A percentile compares a stretch with the other conserved stretches of the same genome.
These are phyloP conservation scores for Adelges cooleyi DNA, from an alignment of 1,140 invertebrate genomes.

Conservation along the genomic window DNA sequence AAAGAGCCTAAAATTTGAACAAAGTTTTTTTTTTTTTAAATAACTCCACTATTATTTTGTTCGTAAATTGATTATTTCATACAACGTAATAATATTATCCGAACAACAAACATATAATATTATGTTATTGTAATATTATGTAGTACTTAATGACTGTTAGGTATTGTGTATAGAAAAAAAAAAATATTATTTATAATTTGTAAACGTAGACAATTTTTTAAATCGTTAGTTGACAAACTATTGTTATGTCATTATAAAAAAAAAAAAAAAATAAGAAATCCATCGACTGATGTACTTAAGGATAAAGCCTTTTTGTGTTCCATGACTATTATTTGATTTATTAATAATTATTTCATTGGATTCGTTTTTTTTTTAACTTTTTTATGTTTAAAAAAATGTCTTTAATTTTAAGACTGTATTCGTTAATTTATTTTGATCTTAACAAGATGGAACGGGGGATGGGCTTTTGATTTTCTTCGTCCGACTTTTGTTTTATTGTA, in stretches of 20 bases:
- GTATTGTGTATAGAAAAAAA: conserved; percentile 7
- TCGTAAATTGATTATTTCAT: no score
- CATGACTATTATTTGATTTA: background rate
- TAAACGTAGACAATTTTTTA: conserved; percentile 20
- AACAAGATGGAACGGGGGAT: background rate
- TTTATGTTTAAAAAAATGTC: conserved; percentile 3
- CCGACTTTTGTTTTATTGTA: background rate
- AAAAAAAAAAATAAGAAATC: no score
- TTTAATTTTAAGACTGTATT: background rate
- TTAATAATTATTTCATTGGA: background rate
- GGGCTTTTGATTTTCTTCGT: conserved; percentile 2
- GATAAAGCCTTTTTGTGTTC: conserved; percentile 27
- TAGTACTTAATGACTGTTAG: no score
- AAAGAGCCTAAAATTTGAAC: no score
- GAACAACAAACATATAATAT: no score
- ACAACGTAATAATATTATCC: no score
- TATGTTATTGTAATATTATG: no score
- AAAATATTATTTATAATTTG: background rate
- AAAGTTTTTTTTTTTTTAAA: no score
- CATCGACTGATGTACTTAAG: conserved; percentile 27
- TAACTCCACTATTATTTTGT: no score
- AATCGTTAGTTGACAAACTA: background rate
- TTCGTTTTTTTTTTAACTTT: background rate
- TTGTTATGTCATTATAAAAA: no score
- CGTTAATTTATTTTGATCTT: background rate